These are phyloP conservation scores for Phrixothrix hirtus DNA, from an alignment of 2,888 invertebrate species.

Conservation along the genomic window DNA sequence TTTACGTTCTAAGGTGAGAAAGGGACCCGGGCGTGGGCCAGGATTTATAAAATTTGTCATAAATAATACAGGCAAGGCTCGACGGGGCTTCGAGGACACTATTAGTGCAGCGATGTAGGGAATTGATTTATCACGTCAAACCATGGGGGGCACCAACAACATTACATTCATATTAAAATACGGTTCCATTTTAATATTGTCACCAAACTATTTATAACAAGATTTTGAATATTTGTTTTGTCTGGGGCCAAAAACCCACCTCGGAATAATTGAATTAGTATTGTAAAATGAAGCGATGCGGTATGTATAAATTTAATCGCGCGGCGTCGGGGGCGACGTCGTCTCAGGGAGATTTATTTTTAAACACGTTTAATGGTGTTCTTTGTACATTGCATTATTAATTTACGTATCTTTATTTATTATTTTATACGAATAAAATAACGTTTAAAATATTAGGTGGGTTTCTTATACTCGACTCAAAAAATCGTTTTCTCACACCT, in stretches of 20 bases:
- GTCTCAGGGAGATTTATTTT: conserved; percentile 15
- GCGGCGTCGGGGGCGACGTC: conserved; percentile 7
- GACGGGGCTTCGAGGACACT: conserved; percentile 54
- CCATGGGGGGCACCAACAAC: conserved; percentile 50
- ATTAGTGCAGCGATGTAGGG: conserved; percentile 55
- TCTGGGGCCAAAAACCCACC: conserved; percentile 40
- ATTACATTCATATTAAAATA: conserved; percentile 56
- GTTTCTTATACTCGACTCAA: background rate
- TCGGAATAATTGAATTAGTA: conserved; percentile 55
- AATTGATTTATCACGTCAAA: conserved; percentile 57
- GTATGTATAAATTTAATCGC: conserved; percentile 24
- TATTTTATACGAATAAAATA: conserved; percentile 15
- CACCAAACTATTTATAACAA: conserved; percentile 57
- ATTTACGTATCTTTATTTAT: conserved; percentile 17
- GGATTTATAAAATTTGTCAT: conserved; percentile 55
- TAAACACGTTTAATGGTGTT: conserved; percentile 12
- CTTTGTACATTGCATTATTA: conserved; percentile 13
- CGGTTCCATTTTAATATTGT: conserved; percentile 57
- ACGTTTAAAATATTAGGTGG: conserved; percentile 12
- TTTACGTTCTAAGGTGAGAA: conserved; percentile 26
- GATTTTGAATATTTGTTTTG: conserved; percentile 54
- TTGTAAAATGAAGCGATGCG: conserved; percentile 50
- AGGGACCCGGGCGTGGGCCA: conserved; percentile 45
- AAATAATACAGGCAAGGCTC: conserved; percentile 52
- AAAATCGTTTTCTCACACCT: no score